A percentile compares a stretch with the other conserved stretches of the same genome.
These are phyloP conservation scores for Ctenosaura bakeri DNA, from an alignment of 2,797 vertebrate genomes.

Conservation along the genomic window DNA sequence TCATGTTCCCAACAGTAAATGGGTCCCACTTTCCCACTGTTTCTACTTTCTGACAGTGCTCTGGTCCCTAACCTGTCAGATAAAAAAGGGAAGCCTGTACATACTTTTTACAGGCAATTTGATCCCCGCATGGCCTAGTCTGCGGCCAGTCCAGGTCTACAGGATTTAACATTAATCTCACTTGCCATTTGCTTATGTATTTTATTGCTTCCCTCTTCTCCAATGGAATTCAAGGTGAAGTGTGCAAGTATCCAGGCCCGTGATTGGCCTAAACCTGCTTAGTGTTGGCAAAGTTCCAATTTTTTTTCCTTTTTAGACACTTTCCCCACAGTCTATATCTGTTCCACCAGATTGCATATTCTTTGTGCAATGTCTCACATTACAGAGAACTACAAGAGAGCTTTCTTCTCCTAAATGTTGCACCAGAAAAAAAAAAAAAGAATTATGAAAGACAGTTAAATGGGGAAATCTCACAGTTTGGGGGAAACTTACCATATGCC, in stretches of 20 bases:
- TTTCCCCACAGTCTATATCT: background rate
- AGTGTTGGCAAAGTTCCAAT: background rate
- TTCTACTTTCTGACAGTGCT: no score
- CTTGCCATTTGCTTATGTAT: background rate
- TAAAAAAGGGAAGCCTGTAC: no score
- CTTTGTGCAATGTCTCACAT: background rate
- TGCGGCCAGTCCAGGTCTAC: background rate
- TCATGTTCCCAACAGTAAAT: no score
- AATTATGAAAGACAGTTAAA: slow-evolving; percentile 60
- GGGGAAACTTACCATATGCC: slow-evolving; percentile 76
- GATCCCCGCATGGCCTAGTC: background rate
- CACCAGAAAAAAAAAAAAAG: slow-evolving; percentile 37
- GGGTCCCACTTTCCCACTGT: no score
- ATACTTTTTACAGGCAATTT: background rate
- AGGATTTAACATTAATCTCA: background rate
- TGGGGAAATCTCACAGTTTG: slow-evolving; percentile 65
- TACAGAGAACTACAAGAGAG: background rate
- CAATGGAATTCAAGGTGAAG: background rate
- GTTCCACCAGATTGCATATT: background rate
- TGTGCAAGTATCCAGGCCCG: background rate
- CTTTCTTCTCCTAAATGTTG: slow-evolving; percentile 24
- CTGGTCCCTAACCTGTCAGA: no score
- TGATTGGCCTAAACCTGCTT: no score
- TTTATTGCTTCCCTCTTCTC: background rate
- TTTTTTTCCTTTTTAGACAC: background rate